A percentile compares a stretch with the other conserved stretches of the same genome.
phyloP scores from a whole-genome alignment of 2,797 vertebrate genomes.

The Oophaga sylvatica region DNA sequence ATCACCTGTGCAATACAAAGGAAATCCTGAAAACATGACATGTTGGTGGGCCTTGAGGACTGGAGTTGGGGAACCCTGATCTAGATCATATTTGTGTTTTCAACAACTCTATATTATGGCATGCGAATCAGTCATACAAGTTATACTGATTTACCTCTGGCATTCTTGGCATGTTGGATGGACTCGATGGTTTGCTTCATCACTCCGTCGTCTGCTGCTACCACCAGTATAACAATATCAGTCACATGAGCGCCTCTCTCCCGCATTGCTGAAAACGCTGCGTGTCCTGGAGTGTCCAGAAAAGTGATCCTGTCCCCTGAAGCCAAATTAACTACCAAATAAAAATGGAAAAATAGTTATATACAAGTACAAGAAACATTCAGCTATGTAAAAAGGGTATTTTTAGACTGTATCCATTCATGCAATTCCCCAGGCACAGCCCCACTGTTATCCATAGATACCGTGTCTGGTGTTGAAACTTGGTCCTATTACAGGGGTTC shows the following conservation, averaged over 20 bases:
- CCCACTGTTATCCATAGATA: neutral
- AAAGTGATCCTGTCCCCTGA: slow-evolving; percentile 93
- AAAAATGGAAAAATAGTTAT: slow-evolving; percentile 67
- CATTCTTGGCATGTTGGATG: slow-evolving; percentile 86
- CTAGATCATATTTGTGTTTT: no score
- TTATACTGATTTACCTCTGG: slow-evolving; percentile 74
- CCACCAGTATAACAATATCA: slow-evolving; percentile 89
- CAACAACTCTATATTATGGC: neutral
- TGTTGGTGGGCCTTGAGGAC: no score
- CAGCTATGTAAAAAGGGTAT: neutral
- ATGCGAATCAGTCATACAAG: neutral
- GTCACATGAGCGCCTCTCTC: slow-evolving; percentile 88
- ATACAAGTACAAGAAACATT: neutral
- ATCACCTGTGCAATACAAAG: no score
- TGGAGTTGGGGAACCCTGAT: no score
- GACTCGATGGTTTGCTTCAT: slow-evolving; percentile 95
- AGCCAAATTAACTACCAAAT: slow-evolving; percentile 78
- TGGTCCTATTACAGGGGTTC: no score
- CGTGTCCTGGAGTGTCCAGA: slow-evolving; percentile 95
- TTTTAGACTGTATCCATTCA: neutral
- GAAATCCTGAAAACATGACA: no score
- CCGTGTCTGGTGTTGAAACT: no score
- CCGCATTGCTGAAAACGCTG: slow-evolving; percentile 93
- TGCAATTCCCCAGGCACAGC: neutral
- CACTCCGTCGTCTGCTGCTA: slow-evolving; percentile 94